A percentile compares a stretch with the other conserved stretches of the same genome.
Conservation (phyloP, 2,888 invertebrate genomes). For the Reticulitermes lucifugus region DNA sequence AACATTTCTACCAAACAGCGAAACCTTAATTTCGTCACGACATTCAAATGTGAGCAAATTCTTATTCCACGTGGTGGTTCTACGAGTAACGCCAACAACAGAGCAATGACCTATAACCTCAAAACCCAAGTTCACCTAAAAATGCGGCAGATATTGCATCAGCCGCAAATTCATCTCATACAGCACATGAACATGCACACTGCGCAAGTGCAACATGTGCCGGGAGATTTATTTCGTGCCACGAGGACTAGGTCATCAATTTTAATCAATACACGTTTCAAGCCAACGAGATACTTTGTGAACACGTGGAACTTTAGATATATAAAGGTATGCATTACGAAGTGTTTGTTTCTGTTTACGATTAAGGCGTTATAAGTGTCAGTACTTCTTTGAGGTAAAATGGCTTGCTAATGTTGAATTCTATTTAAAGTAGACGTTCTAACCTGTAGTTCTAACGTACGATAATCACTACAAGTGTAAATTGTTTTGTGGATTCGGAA, state of each 20-base stretch:
- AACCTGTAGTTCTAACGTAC: neutral
- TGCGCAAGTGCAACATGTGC: conserved; percentile 18
- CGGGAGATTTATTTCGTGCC: neutral
- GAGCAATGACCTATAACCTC: no score
- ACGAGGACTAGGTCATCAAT: neutral
- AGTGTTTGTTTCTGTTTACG: neutral
- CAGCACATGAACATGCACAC: no score
- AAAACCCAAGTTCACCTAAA: no score
- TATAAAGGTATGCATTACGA: neutral
- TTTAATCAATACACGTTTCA: neutral
- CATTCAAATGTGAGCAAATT: no score
- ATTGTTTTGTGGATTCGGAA: no score
- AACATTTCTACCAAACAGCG: no score
- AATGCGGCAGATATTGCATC: neutral
- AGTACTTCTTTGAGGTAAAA: neutral
- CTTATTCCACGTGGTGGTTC: no score
- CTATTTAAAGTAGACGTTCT: neutral
- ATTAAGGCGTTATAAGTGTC: neutral
- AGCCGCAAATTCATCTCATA: neutral
- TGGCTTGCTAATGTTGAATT: neutral
- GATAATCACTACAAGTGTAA: neutral
- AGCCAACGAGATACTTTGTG: neutral
- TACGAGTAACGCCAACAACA: no score
- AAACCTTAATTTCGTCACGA: no score
- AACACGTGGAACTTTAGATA: neutral